These are phyloP conservation scores for Erebia ligea DNA, from an alignment of 2,888 invertebrate species.

Conservation along the genomic window DNA sequence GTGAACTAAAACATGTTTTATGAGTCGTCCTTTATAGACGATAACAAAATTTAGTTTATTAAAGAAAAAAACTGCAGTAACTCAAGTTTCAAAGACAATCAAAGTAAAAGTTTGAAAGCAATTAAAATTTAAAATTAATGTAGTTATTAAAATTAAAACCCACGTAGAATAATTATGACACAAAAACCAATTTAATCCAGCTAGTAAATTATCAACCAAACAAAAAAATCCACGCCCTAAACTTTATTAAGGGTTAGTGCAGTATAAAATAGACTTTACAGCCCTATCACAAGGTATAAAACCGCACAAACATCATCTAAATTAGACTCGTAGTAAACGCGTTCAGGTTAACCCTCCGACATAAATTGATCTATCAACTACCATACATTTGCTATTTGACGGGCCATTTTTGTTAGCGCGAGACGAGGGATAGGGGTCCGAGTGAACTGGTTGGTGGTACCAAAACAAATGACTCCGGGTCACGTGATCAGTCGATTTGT, in stretches of 20 bases:
- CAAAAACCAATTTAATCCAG: conserved; percentile 28
- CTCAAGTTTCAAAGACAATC: neutral
- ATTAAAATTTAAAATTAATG: neutral
- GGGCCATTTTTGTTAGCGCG: conserved; percentile 29
- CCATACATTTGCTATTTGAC: conserved; percentile 27
- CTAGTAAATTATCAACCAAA: conserved; percentile 21
- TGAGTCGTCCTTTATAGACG: no score
- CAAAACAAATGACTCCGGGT: conserved; percentile 66
- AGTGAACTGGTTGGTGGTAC: conserved; percentile 31
- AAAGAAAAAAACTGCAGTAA: no score
- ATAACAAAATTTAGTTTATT: no score
- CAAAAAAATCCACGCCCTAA: conserved; percentile 25
- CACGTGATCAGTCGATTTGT: conserved; percentile 79
- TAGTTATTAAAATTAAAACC: conserved; percentile 5
- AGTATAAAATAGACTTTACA: conserved; percentile 29
- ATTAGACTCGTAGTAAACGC: conserved; percentile 51
- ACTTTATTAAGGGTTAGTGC: neutral
- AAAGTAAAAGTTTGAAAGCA: neutral
- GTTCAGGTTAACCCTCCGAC: conserved; percentile 46
- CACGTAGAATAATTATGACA: conserved; percentile 16
- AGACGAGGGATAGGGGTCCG: conserved; percentile 30
- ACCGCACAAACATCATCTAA: conserved; percentile 39
- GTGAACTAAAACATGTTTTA: no score
- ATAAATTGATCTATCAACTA: conserved; percentile 47
- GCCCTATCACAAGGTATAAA: conserved; percentile 44